These are phyloP conservation scores for Zapornia atra DNA, from an alignment of 2,113 vertebrate genomes.

Conservation along the genomic window DNA sequence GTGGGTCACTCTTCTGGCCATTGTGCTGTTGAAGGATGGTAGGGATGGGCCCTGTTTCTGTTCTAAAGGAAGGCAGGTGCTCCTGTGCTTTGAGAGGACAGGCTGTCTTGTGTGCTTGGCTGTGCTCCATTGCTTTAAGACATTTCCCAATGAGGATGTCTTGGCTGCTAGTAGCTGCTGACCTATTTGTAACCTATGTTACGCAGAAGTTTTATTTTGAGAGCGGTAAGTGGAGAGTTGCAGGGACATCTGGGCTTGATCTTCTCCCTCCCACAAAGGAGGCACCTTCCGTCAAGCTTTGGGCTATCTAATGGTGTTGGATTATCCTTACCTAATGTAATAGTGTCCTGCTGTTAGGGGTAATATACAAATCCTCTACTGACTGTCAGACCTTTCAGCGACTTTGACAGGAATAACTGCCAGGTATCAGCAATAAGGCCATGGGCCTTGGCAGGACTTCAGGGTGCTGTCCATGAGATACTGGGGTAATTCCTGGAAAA, in stretches of 20 bases:
- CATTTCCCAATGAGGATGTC: not conserved
- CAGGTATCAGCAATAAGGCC: not conserved
- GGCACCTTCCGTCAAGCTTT: not conserved
- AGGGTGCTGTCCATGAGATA: not conserved
- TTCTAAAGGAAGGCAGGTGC: not conserved
- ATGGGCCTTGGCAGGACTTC: not conserved
- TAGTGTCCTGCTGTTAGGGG: not conserved
- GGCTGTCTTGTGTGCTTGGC: not conserved
- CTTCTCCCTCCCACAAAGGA: not conserved
- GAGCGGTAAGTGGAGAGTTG: not conserved
- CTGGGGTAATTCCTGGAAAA: not conserved
- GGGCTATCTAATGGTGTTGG: not conserved
- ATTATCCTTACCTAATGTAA: not conserved
- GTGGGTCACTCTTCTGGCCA: not conserved
- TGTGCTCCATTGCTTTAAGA: not conserved
- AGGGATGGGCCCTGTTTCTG: not conserved
- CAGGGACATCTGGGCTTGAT: not conserved
- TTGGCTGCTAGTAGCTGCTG: not conserved
- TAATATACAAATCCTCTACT: not conserved
- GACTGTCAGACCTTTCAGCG: not conserved
- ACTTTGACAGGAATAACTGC: not conserved
- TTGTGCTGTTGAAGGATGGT: not conserved
- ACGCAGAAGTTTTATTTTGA: not conserved
- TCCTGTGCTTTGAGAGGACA: not conserved
- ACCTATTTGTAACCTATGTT: not conserved